Base-by-base conservation (phyloP, 1,140 invertebrate genomes). In the Pteromalus puparum region DNA sequence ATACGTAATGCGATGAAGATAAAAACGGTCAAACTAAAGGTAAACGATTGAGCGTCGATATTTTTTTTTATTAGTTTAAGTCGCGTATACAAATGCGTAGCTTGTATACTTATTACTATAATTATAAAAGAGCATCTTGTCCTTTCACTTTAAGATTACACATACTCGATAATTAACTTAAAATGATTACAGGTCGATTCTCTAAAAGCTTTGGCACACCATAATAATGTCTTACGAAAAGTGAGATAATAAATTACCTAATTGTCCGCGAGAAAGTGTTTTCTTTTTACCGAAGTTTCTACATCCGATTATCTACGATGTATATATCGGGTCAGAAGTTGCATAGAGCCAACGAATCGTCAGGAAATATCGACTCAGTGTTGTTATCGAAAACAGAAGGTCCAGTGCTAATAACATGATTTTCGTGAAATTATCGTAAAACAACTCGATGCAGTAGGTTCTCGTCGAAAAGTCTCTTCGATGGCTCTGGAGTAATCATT, bases 121-220 rank as follows among this genome's bases (percentile, higher is more conserved):
- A 21, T 30, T 13, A 26, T 65, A 79, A 79, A 61, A 80, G 53
- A 61, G 53, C 67, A 70, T 48, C 34, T 28, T 34, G 5, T 73
- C 72, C 72, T 34, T 73, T 73, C 26, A 34, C 72, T 9, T 73
- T 15, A 53, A 46, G 5, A 81, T 81, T 81, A 73, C 15, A n/a
- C 18, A 53, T 81, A 10, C 18, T 81, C 46, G n/a, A 70, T 42
- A 28, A 81, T 73, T 73, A 30, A 24, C 68, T 53, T 70, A 73
- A 81, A 73, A 81, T 73, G 70, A 81, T 72, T 72, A 30, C 70
- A 34, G 72, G 72, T 65, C 30, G 24, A 82, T 75, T 82, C 67
- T 65, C 3, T 53, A 53, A 76, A 76, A 18, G 38, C 81, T 82
- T 82, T 82, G 72, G 81, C 53, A 67, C 30, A 30, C 68, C 48